phyloP scores from a whole-genome alignment of 2,888 invertebrate genomes.

The Chymomyza fuscimana region DNA sequence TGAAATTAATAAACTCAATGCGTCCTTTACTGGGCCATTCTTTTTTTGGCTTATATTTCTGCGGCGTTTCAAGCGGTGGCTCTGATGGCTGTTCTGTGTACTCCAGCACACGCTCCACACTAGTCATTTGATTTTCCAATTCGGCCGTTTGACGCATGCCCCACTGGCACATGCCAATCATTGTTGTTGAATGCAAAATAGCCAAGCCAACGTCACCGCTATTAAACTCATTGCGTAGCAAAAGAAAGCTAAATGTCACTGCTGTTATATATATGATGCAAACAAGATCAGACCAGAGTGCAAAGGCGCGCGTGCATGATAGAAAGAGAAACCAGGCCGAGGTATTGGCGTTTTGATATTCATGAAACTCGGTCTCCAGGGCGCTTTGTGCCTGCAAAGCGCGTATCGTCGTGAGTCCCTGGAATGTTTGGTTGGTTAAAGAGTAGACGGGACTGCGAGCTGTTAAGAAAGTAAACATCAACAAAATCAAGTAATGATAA shows the following conservation, averaged over 20 bases:
- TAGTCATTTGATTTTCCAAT: conserved; percentile 89
- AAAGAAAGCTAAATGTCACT: conserved; percentile 91
- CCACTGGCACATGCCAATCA: conserved; percentile 89
- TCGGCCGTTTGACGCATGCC: conserved; percentile 93
- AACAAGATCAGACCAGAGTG: conserved; percentile 93
- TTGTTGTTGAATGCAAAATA: conserved; percentile 85
- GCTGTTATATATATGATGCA: conserved; percentile 91
- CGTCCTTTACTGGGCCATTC: conserved; percentile 87
- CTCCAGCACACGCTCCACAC: conserved; percentile 91
- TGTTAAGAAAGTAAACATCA: conserved; percentile 71
- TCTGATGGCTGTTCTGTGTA: conserved; percentile 87
- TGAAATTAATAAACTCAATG: conserved; percentile 85
- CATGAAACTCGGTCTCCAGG: conserved; percentile 84
- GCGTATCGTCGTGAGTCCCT: conserved; percentile 88
- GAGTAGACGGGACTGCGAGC: conserved; percentile 90
- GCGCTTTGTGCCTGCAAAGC: conserved; percentile 85
- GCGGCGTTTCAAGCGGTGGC: conserved; percentile 81
- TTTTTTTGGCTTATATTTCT: conserved; percentile 77
- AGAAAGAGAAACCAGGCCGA: conserved; percentile 91
- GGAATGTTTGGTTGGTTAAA: conserved; percentile 87
- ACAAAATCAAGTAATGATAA: not conserved
- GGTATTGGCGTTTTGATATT: conserved; percentile 84
- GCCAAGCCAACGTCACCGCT: conserved; percentile 86
- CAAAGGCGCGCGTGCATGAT: conserved; percentile 94
- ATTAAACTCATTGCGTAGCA: conserved; percentile 80